Base-by-base conservation (phyloP, 2,113 vertebrate genomes). In the Rousettus leschenaultii region DNA sequence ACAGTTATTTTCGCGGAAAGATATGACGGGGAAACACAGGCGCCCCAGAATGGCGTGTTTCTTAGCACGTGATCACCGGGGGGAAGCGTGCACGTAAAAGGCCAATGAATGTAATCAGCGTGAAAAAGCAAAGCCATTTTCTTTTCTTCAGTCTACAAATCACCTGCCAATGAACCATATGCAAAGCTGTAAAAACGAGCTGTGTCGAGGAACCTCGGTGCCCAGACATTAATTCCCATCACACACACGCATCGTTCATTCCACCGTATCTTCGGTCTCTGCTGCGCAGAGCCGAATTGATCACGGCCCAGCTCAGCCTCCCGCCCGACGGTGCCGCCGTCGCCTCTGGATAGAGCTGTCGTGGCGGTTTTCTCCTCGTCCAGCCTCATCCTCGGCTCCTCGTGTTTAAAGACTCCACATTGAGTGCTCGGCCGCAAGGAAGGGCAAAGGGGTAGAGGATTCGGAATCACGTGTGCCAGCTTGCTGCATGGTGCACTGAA, bases 321-420 rank as follows among this genome's bases (percentile, higher is more conserved):
- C 73, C 92, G 84, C 70, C 22, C 93, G 95, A 89, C 66, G 73
- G 40, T 84, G 40, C 91, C 93, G 90, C 3, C 82, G 70, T 89
- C 78, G 2, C 92, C 96, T 91, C 86, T 98, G 93, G 90, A 94
- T 96, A 51, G 38, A 96, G 96, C 96, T 96, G 91, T 97, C 94
- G 88, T 73, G 94, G 7, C 71, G 92, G 40, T 88, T 95, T 95
- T 80, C 66, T 71, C 88, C 65, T 55, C 90, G 86, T 96, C 94
- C 89, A 63, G 8, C 71, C 96, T 91, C 82, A 91, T 89, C 77
- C 11, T 90, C 65, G 40, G 30, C 43, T n/a, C 24, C 38, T 45
- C 12, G 63, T 40, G 5, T 5, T 43, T 90, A 93, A 66, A 97
- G 89, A 87, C 66, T 53, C 75, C 43, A 14, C 35, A 35, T 75